Conservation (phyloP, 92 coral and sea anemone genomes). For the Metridium senile region DNA sequence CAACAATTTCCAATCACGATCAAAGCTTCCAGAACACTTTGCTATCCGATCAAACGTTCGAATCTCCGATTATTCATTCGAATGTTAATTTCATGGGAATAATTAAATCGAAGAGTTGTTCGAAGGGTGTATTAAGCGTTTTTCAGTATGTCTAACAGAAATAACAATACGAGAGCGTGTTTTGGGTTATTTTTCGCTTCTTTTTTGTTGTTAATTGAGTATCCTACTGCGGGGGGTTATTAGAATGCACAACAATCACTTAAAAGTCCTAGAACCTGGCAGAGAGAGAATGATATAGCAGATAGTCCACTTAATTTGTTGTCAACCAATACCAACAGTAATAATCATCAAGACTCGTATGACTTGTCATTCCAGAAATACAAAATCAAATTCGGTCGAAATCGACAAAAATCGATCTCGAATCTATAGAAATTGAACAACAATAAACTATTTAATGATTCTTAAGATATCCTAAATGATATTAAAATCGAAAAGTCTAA, state of each 20-base stretch:
- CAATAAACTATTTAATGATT: too few relatives aligned
- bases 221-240: background rate
- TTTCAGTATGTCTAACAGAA: background rate
- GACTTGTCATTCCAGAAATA: background rate
- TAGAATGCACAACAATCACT: background rate
- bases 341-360: background rate
- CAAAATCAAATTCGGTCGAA: background rate
- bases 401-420: background rate
- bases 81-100: background rate
- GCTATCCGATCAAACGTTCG: background rate
- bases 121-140: background rate
- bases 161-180: background rate
- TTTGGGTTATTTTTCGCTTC: background rate
- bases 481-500: too few relatives aligned
- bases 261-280: background rate
- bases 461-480: too few relatives aligned
- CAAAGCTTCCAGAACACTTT: background rate
- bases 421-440: too few relatives aligned
- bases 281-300: background rate
- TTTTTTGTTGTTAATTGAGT: background rate
- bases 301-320: background rate
- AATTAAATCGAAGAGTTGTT: background rate
- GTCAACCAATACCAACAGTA: background rate
- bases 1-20: slow-evolving; percentile 11
- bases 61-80: too few relatives aligned